Base-by-base conservation (phyloP, 2,113 vertebrate genomes). In the Struthio camelus region DNA sequence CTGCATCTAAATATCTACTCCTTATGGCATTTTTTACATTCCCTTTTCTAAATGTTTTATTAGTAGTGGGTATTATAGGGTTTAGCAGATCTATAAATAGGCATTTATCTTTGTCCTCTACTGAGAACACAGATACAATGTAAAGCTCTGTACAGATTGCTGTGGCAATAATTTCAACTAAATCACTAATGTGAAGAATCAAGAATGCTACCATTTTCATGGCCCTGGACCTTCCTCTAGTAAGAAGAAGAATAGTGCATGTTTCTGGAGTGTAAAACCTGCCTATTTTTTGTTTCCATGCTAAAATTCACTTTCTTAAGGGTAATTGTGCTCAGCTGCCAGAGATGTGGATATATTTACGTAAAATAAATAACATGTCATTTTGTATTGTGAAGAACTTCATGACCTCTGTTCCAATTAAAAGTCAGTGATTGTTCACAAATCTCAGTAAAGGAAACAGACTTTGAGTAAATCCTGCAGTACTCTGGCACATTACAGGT, bases 151-250 rank as follows among this genome's bases (percentile, higher is more conserved):
- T 27, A 16, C 51, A 62, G 20, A 69, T 85, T 2, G 2, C 3
- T 1, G 36, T 3, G 3, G 46, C 32, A 91, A 34, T 78, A 13
- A 67, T 91, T 85, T 89, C 79, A 51, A 38, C 46, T 14, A 90
- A 79, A 67, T 17, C 54, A 80, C 44, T 65, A 73, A 46, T 7
- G 48, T 48, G 50, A 89, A 71, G 34, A 92, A 56, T 61, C 61
- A 80, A 91, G 75, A 80, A 72, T 73, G 54, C 59, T 67, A 54
- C 9, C 10, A 42, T 94, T 97, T 80, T 93, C 71, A 54, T 83
- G 75, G 84, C 87, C 80, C 94, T 87, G 96, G 94, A 80, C 91
- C 59, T 96, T 94, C 91, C 95, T 80, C 97, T 97, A 97, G 94
- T 95, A 94, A 95, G 95, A 91, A 77, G 67, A 92, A 93, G 61